Percentiles rank a stretch among this genome's conserved stretches.
Conservation (phyloP, 1,140 invertebrate genomes). For the Lepidotrigona ventralis region DNA sequence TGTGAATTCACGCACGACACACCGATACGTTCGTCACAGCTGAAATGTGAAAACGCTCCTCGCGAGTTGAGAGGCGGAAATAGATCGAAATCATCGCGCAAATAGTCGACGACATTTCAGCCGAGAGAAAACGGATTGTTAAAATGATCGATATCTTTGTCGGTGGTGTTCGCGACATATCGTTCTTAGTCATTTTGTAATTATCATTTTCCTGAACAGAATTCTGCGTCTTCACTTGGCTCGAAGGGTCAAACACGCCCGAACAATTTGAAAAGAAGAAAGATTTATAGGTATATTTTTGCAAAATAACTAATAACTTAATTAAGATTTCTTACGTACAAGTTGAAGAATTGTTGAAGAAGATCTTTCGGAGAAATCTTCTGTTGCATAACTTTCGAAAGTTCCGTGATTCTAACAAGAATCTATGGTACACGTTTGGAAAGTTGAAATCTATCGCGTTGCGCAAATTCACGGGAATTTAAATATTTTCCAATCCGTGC, state of each 20-base stretch:
- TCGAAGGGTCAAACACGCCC: too few relatives aligned
- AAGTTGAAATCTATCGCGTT: neutral
- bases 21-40: too few relatives aligned
- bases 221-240: too few relatives aligned
- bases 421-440: neutral
- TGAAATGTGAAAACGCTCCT: neutral
- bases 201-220: too few relatives aligned
- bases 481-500: neutral
- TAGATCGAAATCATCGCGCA: constrained; percentile 1
- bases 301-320: too few relatives aligned
- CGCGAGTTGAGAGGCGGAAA: neutral
- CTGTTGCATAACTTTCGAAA: neutral
- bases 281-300: too few relatives aligned
- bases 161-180: neutral
- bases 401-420: neutral
- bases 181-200: neutral
- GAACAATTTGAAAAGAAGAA: too few relatives aligned
- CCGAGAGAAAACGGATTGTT: neutral
- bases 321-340: too few relatives aligned
- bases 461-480: neutral
- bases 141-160: neutral
- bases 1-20: neutral
- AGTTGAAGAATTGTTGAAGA: too few relatives aligned
- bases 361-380: too few relatives aligned
- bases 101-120: neutral